Conservation (phyloP, 2,113 vertebrate genomes). For the Pterocles orientalis region DNA sequence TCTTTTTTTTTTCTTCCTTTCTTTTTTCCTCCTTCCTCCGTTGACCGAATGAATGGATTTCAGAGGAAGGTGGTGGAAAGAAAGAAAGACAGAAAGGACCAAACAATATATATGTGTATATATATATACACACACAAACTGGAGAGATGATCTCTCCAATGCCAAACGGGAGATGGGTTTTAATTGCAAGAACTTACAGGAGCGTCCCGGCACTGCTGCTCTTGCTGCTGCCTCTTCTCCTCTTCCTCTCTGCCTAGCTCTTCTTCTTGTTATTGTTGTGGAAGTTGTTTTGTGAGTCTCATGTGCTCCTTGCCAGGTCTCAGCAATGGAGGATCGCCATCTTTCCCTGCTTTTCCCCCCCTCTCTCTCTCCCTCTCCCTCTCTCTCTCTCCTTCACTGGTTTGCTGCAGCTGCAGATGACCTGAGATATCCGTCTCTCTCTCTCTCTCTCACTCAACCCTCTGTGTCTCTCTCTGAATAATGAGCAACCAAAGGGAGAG, state of each 20-base stretch:
- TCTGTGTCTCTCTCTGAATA: conserved; percentile 97
- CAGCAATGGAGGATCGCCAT: conserved; percentile 98
- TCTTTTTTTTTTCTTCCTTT: conserved; percentile 1
- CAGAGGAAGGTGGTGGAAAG: conserved; percentile 31
- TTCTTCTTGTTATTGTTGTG: conserved; percentile 82
- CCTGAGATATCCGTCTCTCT: conserved; percentile 99
- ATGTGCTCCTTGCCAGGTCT: conserved; percentile 93
- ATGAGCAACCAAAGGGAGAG: conserved; percentile 98
- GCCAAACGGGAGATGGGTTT: conserved; percentile 74
- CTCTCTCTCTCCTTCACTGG: conserved; percentile 78
- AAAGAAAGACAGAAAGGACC: background rate
- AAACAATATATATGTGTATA: background rate
- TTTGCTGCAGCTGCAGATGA: conserved; percentile 97
- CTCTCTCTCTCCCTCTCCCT: conserved; percentile 26
- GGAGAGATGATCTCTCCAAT: conserved; percentile 69
- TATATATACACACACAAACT: background rate
- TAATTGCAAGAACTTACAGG: conserved; percentile 81
- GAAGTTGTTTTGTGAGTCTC: conserved; percentile 91
- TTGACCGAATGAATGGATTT: conserved; percentile 78
- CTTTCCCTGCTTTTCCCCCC: conserved; percentile 90
- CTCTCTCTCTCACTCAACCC: conserved; percentile 87
- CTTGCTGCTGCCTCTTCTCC: conserved; percentile 73
- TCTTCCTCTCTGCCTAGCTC: conserved; percentile 75
- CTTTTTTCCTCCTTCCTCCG: conserved; percentile 28
- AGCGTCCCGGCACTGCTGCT: conserved; percentile 79